phyloP scores from a whole-genome alignment of 2,888 invertebrate species.

The Teleiodes luculella region DNA sequence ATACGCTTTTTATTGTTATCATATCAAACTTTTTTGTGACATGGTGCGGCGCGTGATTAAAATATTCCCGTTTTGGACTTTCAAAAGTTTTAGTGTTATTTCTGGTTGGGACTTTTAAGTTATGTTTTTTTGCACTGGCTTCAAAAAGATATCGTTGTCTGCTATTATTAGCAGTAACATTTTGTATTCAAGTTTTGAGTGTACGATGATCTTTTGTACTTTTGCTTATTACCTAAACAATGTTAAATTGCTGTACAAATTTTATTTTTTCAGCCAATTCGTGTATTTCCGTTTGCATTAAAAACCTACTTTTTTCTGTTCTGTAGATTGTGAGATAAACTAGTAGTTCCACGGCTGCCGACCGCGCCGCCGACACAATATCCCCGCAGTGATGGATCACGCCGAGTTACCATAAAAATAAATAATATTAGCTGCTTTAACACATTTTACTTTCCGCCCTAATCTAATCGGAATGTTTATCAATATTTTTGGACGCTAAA shows the following conservation, averaged over 20 bases:
- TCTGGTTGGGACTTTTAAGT: background rate
- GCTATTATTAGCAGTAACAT: too few relatives aligned
- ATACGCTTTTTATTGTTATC: conserved; percentile 23
- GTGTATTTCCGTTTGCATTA: too few relatives aligned
- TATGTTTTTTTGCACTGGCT: background rate
- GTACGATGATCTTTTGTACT: too few relatives aligned
- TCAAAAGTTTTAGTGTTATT: background rate
- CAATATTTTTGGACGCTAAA: conserved; percentile 46
- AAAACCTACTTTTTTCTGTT: too few relatives aligned
- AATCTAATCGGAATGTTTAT: conserved; percentile 56
- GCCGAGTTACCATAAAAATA: conserved; percentile 19
- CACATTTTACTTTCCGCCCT: conserved; percentile 27
- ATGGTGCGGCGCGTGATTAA: background rate
- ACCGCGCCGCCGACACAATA: conserved; percentile 36
- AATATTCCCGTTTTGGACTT: background rate
- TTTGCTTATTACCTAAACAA: too few relatives aligned
- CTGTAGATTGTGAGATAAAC: background rate
- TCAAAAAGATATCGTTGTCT: background rate
- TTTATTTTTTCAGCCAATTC: too few relatives aligned
- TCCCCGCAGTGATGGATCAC: conserved; percentile 60
- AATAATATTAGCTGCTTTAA: conserved; percentile 17
- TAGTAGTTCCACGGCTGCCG: background rate
- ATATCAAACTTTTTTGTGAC: conserved; percentile 3
- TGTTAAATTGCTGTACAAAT: too few relatives aligned
- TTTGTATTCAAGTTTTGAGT: too few relatives aligned